Evolutionary conservation across 2,888 invertebrate species (phyloP).

Genomic region (Lampropteryx suffumata): DNA sequence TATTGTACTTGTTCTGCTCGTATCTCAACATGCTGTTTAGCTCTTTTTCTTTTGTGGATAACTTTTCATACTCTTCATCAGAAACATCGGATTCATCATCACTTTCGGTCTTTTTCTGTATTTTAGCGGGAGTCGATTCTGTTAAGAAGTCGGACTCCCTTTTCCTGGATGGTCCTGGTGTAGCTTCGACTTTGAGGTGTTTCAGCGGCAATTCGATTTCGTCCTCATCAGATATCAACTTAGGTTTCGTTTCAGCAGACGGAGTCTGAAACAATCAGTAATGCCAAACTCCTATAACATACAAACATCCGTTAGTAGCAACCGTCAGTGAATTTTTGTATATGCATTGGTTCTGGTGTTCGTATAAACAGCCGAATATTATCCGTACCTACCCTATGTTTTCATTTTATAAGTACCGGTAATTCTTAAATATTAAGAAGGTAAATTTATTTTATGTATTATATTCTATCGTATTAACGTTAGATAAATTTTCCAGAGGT

Average conservation of each 20-base stretch:
- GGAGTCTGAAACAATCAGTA: conserved; percentile 11
- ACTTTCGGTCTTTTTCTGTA: not conserved
- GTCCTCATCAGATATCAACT: not conserved
- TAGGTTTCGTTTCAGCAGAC: not conserved
- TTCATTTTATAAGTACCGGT: too few relatives aligned
- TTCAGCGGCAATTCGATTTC: conserved; percentile 2
- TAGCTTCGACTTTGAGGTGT: conserved; percentile 2
- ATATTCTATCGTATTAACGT: too few relatives aligned
- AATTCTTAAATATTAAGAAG: too few relatives aligned
- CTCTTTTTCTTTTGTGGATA: conserved; percentile 2
- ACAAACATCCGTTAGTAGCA: too few relatives aligned
- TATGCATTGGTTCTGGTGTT: too few relatives aligned
- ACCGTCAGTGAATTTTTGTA: too few relatives aligned
- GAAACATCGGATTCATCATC: conserved; percentile 1
- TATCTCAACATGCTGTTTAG: conserved; percentile 12
- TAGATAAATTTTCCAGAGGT: too few relatives aligned
- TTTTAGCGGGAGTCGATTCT: not conserved
- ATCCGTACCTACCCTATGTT: too few relatives aligned
- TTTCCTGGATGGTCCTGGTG: conserved; percentile 12
- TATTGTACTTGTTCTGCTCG: conserved; percentile 9
- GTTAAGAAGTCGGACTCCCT: not conserved
- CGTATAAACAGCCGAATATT: too few relatives aligned
- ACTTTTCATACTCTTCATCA: not conserved
- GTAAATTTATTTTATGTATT: too few relatives aligned
- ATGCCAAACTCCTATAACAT: too few relatives aligned